Percentiles rank a stretch among this genome's conserved stretches.
Evolutionary conservation across 2,113 vertebrate species (phyloP).

Genomic region (Mastomys natalensis): DNA sequence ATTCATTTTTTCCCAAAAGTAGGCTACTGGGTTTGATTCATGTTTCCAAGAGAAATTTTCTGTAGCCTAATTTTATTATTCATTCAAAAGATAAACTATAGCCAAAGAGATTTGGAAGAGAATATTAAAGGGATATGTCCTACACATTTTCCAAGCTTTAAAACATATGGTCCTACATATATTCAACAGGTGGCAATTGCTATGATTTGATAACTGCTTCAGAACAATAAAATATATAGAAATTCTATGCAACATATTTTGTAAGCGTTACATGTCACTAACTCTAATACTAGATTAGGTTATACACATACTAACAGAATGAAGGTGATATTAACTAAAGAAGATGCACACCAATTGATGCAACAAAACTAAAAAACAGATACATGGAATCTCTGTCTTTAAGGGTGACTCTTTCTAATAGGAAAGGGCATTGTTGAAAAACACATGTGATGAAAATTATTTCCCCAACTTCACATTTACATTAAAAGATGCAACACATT

Average conservation of each 20-base stretch:
- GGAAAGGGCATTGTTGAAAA: not conserved
- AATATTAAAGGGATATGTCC: not conserved
- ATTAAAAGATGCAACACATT: not conserved
- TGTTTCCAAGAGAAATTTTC: not conserved
- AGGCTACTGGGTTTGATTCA: not conserved
- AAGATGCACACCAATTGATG: not conserved
- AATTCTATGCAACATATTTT: not conserved
- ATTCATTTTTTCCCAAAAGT: not conserved
- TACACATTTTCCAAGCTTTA: not conserved
- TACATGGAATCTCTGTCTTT: not conserved
- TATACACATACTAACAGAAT: slow-evolving; percentile 6
- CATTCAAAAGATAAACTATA: not conserved
- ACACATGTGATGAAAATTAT: not conserved
- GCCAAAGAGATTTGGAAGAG: not conserved
- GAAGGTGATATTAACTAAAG: not conserved
- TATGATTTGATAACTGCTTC: not conserved
- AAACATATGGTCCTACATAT: not conserved
- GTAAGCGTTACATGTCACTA: not conserved
- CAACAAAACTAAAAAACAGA: not conserved
- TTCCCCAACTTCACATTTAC: not conserved
- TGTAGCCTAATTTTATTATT: not conserved
- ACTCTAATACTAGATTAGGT: not conserved
- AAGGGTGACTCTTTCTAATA: not conserved
- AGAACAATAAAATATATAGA: not conserved
- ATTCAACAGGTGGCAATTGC: not conserved